phyloP scores from a whole-genome alignment of 2,888 invertebrate genomes.

The Drosophila meridiana region DNA sequence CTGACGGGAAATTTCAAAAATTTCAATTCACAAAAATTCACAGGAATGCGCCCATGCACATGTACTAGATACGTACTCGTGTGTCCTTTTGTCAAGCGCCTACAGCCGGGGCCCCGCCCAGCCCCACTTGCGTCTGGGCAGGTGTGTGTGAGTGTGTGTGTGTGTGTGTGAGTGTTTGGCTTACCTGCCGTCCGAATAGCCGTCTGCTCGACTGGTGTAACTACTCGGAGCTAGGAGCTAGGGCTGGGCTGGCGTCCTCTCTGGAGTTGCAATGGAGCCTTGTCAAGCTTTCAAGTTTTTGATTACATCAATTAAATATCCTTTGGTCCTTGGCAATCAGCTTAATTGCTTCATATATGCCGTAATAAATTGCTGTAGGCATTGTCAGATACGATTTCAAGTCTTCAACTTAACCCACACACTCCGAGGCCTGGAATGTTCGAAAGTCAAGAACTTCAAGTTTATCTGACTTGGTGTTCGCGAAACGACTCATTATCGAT shows the following conservation, averaged over 20 bases:
- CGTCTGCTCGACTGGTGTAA: constrained; percentile 24
- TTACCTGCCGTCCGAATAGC: constrained; percentile 21
- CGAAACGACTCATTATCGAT: background rate
- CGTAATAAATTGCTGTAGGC: constrained; percentile 5
- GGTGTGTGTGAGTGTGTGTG: constrained; percentile 12
- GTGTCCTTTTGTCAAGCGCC: constrained; percentile 24
- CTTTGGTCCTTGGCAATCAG: constrained; percentile 24
- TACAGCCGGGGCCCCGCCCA: background rate
- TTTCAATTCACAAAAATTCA: constrained; percentile 79
- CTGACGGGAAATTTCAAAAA: constrained; percentile 81
- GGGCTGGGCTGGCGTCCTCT: background rate
- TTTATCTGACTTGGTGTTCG: too few species aligned
- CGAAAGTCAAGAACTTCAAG: background rate
- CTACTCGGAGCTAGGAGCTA: background rate
- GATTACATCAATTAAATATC: constrained; percentile 44
- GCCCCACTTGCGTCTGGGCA: constrained; percentile 9
- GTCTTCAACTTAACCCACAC: background rate
- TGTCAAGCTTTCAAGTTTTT: constrained; percentile 29
- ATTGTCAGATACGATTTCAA: constrained; percentile 2
- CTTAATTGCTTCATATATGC: constrained; percentile 26
- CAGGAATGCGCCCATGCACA: constrained; percentile 66
- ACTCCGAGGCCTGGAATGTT: too few species aligned
- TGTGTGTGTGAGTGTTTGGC: background rate
- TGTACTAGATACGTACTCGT: constrained; percentile 23
- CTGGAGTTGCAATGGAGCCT: constrained; percentile 5